Conservation (phyloP, 2,113 vertebrate species). For the Neopipo cinnamomea region DNA sequence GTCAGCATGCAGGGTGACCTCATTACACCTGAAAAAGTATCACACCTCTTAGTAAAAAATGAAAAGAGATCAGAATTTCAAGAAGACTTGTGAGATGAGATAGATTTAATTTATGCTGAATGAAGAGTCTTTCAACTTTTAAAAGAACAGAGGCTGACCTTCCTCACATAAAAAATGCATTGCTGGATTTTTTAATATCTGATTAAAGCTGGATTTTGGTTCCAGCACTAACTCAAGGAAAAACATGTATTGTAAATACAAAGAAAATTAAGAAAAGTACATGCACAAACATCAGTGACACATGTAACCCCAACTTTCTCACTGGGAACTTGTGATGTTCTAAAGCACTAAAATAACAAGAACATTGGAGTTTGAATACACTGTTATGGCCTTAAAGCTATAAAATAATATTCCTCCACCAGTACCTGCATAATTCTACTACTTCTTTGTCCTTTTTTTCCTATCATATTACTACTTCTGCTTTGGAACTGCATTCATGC, state of each 20-base stretch:
- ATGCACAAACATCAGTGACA: not conserved
- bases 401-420: not conserved
- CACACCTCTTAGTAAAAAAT: not conserved
- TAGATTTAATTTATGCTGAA: not conserved
- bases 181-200: not conserved
- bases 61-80: not conserved
- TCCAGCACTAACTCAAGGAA: not conserved
- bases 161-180: not conserved
- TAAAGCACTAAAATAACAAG: not conserved
- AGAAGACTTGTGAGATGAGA: not conserved
- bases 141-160: not conserved
- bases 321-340: not conserved
- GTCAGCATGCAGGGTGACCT: not conserved
- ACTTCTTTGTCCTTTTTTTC: not conserved
- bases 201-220: not conserved
- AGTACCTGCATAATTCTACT: not conserved
- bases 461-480: rapidly evolving
- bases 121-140: not conserved
- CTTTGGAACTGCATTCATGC: not conserved
- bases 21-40: not conserved
- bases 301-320: not conserved
- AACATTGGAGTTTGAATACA: not conserved
- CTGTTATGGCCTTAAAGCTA: not conserved
- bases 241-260: not conserved
- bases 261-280: not conserved